Conservation (phyloP, 2,888 invertebrate genomes). For the Lathronympha strigana region DNA sequence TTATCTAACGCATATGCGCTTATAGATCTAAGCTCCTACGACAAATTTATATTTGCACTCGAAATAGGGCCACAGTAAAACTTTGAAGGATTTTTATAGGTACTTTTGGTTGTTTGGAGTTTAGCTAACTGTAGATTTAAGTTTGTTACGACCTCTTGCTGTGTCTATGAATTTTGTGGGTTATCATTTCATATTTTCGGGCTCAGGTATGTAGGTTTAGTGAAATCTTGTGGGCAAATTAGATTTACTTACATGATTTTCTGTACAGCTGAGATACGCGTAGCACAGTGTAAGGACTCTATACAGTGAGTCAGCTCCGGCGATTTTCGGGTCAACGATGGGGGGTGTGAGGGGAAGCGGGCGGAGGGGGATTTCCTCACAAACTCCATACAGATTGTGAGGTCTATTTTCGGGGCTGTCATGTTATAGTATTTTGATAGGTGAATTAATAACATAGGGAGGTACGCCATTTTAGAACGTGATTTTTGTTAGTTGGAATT, state of each 20-base stretch:
- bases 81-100: background rate
- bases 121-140: background rate
- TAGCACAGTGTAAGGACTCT: too few species aligned
- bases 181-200: conserved; percentile 11
- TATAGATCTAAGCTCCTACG: background rate
- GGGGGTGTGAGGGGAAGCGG: too few species aligned
- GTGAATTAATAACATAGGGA: too few species aligned
- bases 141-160: conserved; percentile 4
- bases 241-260: background rate
- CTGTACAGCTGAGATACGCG: background rate
- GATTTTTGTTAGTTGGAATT: too few species aligned
- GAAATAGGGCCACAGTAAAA: background rate
- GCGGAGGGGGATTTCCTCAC: too few species aligned
- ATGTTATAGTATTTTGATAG: too few species aligned
- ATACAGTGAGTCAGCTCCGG: too few species aligned
- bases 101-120: background rate
- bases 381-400: too few species aligned
- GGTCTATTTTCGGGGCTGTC: too few species aligned
- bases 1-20: background rate
- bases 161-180: conserved; percentile 6
- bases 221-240: background rate
- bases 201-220: conserved; percentile 3
- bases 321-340: too few species aligned
- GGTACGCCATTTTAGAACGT: too few species aligned
- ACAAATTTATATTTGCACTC: conserved; percentile 9